Base-by-base conservation (phyloP, 2,888 invertebrate genomes). In the Archips xylosteana region DNA sequence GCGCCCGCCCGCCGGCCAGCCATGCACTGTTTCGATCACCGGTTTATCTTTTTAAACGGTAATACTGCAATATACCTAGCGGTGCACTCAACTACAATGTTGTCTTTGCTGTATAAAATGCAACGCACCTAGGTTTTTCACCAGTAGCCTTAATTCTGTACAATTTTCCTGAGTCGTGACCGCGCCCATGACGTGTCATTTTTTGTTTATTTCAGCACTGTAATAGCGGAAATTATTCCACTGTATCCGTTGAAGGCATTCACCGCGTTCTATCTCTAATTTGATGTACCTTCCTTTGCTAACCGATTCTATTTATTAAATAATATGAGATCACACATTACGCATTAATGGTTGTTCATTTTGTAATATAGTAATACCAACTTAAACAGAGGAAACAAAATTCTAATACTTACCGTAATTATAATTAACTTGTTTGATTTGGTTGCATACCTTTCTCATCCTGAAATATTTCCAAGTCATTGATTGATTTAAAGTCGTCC, bases 1-100 rank as follows among this genome's bases (percentile, higher is more conserved):
- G 79, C 80, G 83, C 80, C 68, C 70, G 32, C 62, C 63, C 69
- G 72, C 77, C 74, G 76, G 83, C 81, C 86, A 84, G 79, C 88
- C 90, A 86, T 90, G 91, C 92, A 91, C 91, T 90, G 91, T 89
- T 90, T 88, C 89, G 90, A 92, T 87, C 91, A 92, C 88, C 89
- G 88, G 92, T 92, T 92, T 92, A 93, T 93, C 91, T 91, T 90
- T 92, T 88, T 86, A 84, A 90, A 91, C 90, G 89, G 91, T 91
- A 91, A 90, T 89, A 87, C 85, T 91, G 91, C 91, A 92, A 87
- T 88, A 80, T 76, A 73, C 69, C 69, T 69, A 71, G 75, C 74
- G 63, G 74, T 75, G 75, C 75, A 75, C 49, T 75, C 60, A 36
- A 6, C 47, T 15, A 70, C 67, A 66, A 70, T 71, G 66, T 61